Conservation (phyloP, 1,140 invertebrate genomes). For the Halotydeus destructor region DNA sequence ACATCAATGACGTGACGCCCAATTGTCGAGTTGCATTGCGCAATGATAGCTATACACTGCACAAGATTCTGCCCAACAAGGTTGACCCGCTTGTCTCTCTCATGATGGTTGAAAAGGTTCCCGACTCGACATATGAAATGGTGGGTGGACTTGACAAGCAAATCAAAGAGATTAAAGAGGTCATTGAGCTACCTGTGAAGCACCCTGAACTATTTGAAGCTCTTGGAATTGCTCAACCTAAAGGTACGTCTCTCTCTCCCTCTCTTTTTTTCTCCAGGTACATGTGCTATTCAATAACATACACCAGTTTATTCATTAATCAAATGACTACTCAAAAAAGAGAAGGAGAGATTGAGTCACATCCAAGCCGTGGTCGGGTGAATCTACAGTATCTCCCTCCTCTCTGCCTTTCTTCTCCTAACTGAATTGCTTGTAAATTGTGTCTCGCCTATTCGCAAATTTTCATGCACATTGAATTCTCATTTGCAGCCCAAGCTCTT, state of each 20-base stretch:
- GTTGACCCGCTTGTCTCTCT: constrained; percentile 98
- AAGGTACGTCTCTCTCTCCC: constrained; percentile 36
- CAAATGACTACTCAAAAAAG: too few relatives aligned
- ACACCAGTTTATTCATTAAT: too few relatives aligned
- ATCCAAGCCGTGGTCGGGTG: background rate
- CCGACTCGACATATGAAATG: constrained; percentile 99
- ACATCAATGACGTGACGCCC: constrained; percentile 91
- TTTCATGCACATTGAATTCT: constrained; percentile 3
- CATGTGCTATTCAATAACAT: too few relatives aligned
- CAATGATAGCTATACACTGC: constrained; percentile 95
- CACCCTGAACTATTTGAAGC: constrained; percentile 99
- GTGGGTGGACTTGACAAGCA: constrained; percentile 97
- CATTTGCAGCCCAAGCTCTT: background rate
- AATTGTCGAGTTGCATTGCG: constrained; percentile 91
- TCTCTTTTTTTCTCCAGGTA: too few relatives aligned
- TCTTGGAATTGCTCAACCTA: constrained; percentile 95
- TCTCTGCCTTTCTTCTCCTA: background rate
- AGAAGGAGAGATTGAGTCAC: too few relatives aligned
- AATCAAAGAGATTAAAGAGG: constrained; percentile 99
- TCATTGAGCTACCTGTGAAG: constrained; percentile 97
- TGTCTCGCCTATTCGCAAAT: constrained; percentile 4
- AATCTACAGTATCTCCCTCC: background rate
- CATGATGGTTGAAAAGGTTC: constrained; percentile 99
- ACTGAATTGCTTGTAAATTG: too few relatives aligned
- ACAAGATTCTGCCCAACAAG: constrained; percentile 98